phyloP scores from a whole-genome alignment of 2,888 invertebrate genomes.

The Steinernema hermaphroditum region DNA sequence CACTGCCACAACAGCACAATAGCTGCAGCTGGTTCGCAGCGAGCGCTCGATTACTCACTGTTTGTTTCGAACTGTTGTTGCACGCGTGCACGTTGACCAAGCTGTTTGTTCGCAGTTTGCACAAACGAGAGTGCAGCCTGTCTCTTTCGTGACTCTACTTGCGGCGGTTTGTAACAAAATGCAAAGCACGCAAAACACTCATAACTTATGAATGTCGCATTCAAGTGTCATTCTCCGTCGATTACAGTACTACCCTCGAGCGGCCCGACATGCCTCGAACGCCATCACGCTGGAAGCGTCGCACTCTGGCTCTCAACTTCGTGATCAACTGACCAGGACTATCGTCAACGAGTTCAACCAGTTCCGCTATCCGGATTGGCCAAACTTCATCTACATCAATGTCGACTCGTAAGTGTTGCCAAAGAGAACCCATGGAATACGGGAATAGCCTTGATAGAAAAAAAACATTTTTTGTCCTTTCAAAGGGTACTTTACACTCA shows the following conservation, averaged over 20 bases:
- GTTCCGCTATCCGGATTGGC: conserved; percentile 63
- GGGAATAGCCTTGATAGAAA: too few species aligned
- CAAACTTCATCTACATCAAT: conserved; percentile 57
- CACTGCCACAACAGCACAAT: background rate
- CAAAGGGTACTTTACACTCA: background rate
- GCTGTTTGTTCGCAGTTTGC: conserved; percentile 19
- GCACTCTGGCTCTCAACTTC: conserved; percentile 50
- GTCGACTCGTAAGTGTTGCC: conserved; percentile 47
- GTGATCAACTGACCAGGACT: conserved; percentile 48
- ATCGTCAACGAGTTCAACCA: conserved; percentile 48
- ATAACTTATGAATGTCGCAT: too few species aligned
- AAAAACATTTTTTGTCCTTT: background rate
- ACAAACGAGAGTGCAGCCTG: conserved; percentile 25
- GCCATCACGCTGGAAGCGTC: conserved; percentile 52
- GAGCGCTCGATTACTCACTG: conserved; percentile 11
- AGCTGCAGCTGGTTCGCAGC: conserved; percentile 1
- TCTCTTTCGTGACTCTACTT: conserved; percentile 8
- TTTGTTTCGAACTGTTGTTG: conserved; percentile 13
- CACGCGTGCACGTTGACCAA: background rate
- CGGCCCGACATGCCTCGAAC: conserved; percentile 48
- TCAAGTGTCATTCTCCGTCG: too few species aligned
- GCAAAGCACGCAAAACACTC: background rate
- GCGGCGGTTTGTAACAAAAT: conserved; percentile 19
- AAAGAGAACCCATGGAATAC: too few species aligned
- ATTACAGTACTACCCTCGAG: conserved; percentile 62